These are phyloP conservation scores for Lemur catta DNA, from an alignment of 2,797 vertebrate genomes.

Conservation along the genomic window DNA sequence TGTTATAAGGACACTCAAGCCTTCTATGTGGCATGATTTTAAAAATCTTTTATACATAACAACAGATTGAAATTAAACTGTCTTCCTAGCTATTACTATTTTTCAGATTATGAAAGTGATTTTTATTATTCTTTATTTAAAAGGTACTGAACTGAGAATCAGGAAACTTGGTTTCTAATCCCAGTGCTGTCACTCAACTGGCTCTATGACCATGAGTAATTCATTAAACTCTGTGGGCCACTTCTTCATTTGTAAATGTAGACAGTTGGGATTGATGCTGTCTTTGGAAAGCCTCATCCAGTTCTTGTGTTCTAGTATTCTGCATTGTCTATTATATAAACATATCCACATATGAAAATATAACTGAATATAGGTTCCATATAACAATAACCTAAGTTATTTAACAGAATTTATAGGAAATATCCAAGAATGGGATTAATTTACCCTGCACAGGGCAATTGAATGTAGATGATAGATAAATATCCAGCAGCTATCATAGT, in stretches of 20 bases:
- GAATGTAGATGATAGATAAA: not conserved
- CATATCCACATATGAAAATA: not conserved
- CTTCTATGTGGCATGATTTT: slow-evolving; percentile 53
- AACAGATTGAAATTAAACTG: slow-evolving; percentile 62
- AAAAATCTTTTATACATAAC: slow-evolving; percentile 45
- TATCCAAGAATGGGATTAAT: not conserved
- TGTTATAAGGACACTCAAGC: slow-evolving; percentile 48
- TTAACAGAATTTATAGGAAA: not conserved
- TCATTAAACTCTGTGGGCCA: not conserved
- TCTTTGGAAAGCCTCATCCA: not conserved
- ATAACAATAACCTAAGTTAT: not conserved
- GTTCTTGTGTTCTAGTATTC: not conserved
- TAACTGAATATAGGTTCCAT: not conserved
- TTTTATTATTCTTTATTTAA: slow-evolving; percentile 50
- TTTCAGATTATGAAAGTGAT: slow-evolving; percentile 51
- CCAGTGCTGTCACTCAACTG: slow-evolving; percentile 7
- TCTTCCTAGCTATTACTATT: slow-evolving; percentile 52
- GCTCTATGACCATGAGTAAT: not conserved
- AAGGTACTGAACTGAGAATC: slow-evolving; percentile 19
- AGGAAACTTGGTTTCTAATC: not conserved
- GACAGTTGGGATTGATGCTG: not conserved
- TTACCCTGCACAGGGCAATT: not conserved
- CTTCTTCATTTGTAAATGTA: slow-evolving; percentile 26
- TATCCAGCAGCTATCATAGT: not conserved
- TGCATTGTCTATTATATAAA: not conserved